Conservation (phyloP, 2,113 vertebrate species). For the Urocynchramus pylzowi region DNA sequence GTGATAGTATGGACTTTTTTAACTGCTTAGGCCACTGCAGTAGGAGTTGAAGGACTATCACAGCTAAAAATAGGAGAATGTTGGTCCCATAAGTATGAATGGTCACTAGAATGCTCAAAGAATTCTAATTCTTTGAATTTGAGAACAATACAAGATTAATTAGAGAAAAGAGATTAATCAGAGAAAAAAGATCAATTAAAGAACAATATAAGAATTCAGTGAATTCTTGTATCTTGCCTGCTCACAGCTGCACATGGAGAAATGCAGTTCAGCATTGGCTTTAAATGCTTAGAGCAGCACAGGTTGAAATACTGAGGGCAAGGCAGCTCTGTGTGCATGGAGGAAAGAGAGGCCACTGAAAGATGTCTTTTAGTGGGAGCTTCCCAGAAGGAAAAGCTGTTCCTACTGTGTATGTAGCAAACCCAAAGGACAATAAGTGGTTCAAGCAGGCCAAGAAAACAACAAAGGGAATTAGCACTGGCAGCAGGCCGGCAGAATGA, state of each 20-base stretch:
- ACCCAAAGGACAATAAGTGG: not conserved
- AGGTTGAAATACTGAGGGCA: not conserved
- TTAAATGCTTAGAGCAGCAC: not conserved
- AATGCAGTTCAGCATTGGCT: not conserved
- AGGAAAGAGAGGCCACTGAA: not conserved
- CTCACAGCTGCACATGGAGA: not conserved
- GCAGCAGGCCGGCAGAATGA: not conserved
- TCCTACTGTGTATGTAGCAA: not conserved
- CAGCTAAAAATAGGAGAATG: not conserved
- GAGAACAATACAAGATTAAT: not conserved
- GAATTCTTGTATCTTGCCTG: not conserved
- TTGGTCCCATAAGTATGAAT: not conserved
- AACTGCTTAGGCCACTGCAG: not conserved
- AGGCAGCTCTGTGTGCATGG: not conserved
- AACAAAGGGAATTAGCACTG: not conserved
- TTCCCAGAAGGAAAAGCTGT: not conserved
- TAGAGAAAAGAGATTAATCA: not conserved
- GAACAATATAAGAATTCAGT: not conserved
- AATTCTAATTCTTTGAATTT: not conserved
- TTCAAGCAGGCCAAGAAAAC: not conserved
- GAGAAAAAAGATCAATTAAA: not conserved
- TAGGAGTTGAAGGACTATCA: not conserved
- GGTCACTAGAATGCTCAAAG: not conserved
- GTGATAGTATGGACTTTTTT: not conserved
- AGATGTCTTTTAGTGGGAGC: not conserved